Base-by-base conservation (phyloP, 2,888 invertebrate genomes). In the Magallana nippona region DNA sequence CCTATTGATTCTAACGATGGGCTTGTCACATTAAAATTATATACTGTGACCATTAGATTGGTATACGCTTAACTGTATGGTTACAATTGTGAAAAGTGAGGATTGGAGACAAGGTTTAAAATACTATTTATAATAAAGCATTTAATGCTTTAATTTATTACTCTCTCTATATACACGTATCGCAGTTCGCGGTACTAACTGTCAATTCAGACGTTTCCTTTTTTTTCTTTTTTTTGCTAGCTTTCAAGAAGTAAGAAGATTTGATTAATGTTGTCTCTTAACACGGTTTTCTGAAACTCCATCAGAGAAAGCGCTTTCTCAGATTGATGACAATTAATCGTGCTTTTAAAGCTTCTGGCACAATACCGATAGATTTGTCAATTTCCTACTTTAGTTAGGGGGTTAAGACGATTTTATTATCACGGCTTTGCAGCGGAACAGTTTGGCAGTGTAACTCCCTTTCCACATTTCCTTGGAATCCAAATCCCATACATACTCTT, bases 341-440 rank as follows among this genome's bases (percentile, higher is more conserved):
- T 63, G 63, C 63, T 63, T 63, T 63, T 63, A 63, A 63, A 27
- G 63, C 63, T 63, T 13, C 63, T 27, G 63, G 63, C 63, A 63
- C 63, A 63, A 63, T 63, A 63, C 27, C 63, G 63, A 63, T 63
- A 63, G 63, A 63, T 63, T 63, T 63, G 22, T 63, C 63, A 63
- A 63, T 63, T 63, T 63, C 63, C 63, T 63, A 10, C 63, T 63
- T 27, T 63, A 63, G 63, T 63, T 63, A 27, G 22, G 63, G 15
- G 27, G 63, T 63, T 63, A 27, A 63, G 63, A 27, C 27, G 22
- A 63, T 63, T 1, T 22, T 22, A 63, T 27, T 27, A 63, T 19
- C 63, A 63, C 22, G 63, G 2, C 63, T 22, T 22, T 11, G 22
- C 63, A 63, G 63, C 63, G 22, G 27, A 27, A 27, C 13, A 63